A percentile compares a stretch with the other conserved stretches of the same genome.
phyloP scores from a whole-genome alignment of 2,888 invertebrate species.

The Tenthredo livida region DNA sequence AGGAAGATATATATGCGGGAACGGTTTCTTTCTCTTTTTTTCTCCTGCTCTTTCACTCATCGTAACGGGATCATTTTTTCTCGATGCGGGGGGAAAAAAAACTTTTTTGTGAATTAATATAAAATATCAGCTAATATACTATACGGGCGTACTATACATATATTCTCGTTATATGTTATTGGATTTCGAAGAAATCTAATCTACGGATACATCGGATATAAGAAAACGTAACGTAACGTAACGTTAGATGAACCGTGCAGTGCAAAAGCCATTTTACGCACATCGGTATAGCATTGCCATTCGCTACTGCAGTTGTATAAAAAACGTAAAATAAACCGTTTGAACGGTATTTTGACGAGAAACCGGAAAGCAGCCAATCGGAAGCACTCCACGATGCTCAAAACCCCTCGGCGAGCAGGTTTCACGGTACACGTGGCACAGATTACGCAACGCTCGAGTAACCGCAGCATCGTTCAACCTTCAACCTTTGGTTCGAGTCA shows the following conservation, averaged over 20 bases:
- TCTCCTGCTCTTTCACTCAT: not conserved
- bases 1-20: not conserved
- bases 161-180: no score
- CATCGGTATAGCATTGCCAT: not conserved
- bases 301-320: not conserved
- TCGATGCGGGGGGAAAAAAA: no score
- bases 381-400: constrained; percentile 18
- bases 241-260: not conserved
- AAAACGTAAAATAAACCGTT: constrained; percentile 23
- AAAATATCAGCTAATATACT: no score
- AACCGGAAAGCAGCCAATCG: constrained; percentile 30
- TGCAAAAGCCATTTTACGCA: not conserved
- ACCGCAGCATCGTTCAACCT: constrained; percentile 31
- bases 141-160: no score
- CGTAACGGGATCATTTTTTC: no score
- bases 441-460: constrained; percentile 37
- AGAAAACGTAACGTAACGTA: not conserved
- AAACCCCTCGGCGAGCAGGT: not conserved
- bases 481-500: constrained; percentile 1
- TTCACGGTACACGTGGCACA: constrained; percentile 37
- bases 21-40: not conserved
- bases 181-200: not conserved
- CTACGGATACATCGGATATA: no score
- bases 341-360: constrained; percentile 23
- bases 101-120: no score